Evolutionary conservation across 1,140 invertebrate species (phyloP), one percentile per base, ranked within the genome.

Genomic region (Nylanderia fulva): DNA sequence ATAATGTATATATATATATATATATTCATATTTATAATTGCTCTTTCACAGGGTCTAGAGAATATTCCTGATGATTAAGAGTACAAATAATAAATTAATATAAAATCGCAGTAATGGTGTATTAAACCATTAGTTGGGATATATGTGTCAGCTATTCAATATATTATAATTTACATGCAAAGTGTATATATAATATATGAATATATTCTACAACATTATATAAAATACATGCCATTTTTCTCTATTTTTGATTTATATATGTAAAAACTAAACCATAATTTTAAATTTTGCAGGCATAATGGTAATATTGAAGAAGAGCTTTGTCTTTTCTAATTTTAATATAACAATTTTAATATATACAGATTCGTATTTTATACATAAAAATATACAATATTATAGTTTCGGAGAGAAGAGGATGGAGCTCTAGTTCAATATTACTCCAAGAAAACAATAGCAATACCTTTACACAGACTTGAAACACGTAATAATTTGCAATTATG

Each of bases 41-140:
- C 15, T 21, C 36, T 48, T 13, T 91, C 76, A 15, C 45, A 91
- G 90, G 90, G 80, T 63, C 63, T 88, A 54, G 85, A 88, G 24
- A 66, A 61, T 24, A 71, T 91, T 68, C 90, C 90, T 42, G 85
- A 91, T 58, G 63, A 85, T 11, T 90, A 86, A 71, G 52, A 27
- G 24, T 64, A 66, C 27, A 74, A 48, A 39, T 42, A 60, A 71
- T 39, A 54, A 45, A 58, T 72, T n/a, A 13, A 69, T 18, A 45
- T 36, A 24, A 36, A 0, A 7, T 9, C 2, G 15, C 33, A 79
- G 76, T 66, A 33, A 48, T 24, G 52, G n/a, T 60, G 33, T 9
- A 39, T n/a, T 15, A 42, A 0, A 33, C 29, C 15, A 27, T 15
- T 15, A 42, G 0, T 24, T 48, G 21, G 5, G 27, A 8, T 54